These are phyloP conservation scores for Andrena flavipes DNA, from an alignment of 2,888 invertebrate species.

Conservation along the genomic window DNA sequence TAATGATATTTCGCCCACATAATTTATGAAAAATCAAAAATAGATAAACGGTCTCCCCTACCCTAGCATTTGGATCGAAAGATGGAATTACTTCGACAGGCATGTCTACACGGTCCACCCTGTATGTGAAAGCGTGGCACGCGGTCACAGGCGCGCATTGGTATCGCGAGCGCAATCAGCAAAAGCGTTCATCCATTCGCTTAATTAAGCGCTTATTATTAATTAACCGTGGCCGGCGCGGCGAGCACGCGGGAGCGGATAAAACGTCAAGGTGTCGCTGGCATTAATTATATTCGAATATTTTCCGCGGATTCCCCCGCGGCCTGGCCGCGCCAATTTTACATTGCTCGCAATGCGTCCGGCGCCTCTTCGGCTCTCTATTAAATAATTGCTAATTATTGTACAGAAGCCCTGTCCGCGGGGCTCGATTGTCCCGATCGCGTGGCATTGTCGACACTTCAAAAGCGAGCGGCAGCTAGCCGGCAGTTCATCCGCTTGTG, in stretches of 20 bases:
- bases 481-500: not conserved
- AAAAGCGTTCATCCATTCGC: constrained; percentile 72
- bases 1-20: too few species aligned
- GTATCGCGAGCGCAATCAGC: constrained; percentile 64
- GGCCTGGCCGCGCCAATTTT: constrained; percentile 15
- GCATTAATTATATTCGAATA: constrained; percentile 68
- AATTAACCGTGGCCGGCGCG: constrained; percentile 67
- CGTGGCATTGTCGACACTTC: not conserved
- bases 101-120: not conserved
- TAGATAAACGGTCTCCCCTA: too few species aligned
- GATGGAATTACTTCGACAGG: too few species aligned
- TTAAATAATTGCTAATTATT: constrained; percentile 50
- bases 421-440: not conserved
- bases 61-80: too few species aligned
- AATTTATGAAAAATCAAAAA: too few species aligned
- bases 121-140: constrained; percentile 23
- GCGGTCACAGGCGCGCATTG: constrained; percentile 18
- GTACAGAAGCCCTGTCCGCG: not conserved
- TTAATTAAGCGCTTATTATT: constrained; percentile 76
- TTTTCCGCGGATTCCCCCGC: constrained; percentile 44
- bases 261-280: constrained; percentile 71
- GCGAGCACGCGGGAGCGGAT: constrained; percentile 63
- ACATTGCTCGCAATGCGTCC: constrained; percentile 13
- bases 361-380: constrained; percentile 29
- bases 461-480: not conserved